Evolutionary conservation across 1,140 invertebrate genomes (phyloP).

Genomic region (Drosophila jambulina): DNA sequence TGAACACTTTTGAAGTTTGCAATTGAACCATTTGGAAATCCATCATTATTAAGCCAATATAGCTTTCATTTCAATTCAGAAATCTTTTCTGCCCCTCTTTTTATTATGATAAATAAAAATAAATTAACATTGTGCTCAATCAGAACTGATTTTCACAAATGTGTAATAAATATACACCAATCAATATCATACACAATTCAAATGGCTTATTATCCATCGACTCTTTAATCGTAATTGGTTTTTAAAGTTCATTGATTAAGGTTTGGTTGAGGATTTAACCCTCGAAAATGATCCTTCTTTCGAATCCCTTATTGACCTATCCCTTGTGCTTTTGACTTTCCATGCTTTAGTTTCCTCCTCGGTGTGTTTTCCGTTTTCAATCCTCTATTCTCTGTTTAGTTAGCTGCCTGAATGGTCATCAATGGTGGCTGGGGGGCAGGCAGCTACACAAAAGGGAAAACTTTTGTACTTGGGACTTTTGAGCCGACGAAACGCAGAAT

Average conservation of each 20-base stretch:
- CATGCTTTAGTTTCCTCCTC: background rate
- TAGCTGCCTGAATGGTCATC: constrained; percentile 60
- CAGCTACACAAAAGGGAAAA: constrained; percentile 39
- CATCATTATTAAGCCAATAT: no score
- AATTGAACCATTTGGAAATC: no score
- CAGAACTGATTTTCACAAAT: no score
- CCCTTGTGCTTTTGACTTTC: constrained; percentile 1
- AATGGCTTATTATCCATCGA: background rate
- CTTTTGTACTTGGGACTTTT: constrained; percentile 71
- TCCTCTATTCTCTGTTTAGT: constrained; percentile 53
- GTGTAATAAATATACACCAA: no score
- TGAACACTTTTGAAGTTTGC: no score
- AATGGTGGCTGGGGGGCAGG: constrained; percentile 1
- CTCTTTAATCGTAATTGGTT: background rate
- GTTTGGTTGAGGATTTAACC: background rate
- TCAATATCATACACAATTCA: background rate
- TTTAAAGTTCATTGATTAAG: background rate
- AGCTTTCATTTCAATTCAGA: no score
- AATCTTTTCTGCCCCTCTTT: no score
- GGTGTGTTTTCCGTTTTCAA: constrained; percentile 28
- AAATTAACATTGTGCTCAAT: no score
- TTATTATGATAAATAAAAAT: no score
- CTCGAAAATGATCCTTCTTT: background rate
- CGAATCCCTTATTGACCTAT: constrained; percentile 3
- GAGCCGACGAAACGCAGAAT: constrained; percentile 39